Conservation (phyloP, 1,140 invertebrate species). For the Chlorops oryzae region DNA sequence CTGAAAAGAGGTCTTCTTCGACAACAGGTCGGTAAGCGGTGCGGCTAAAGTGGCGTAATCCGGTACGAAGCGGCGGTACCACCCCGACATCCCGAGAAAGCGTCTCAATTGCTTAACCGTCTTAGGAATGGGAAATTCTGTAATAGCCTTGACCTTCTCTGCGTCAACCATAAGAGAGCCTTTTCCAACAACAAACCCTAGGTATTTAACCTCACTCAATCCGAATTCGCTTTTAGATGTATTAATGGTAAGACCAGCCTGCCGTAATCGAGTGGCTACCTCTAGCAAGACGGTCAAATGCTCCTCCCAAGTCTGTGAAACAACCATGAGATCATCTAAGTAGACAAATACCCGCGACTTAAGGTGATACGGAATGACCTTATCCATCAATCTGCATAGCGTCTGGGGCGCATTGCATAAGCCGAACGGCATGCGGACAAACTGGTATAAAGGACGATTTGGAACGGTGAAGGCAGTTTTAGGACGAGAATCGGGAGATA, state of each 20-base stretch:
- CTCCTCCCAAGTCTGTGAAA: conserved; percentile 1
- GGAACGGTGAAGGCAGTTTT: conserved; percentile 13
- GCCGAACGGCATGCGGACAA: conserved; percentile 6
- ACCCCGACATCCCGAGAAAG: conserved; percentile 3
- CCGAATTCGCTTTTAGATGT: conserved; percentile 40
- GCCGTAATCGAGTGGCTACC: background rate
- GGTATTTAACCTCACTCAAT: conserved; percentile 21
- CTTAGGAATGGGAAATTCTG: background rate
- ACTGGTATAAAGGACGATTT: conserved; percentile 6
- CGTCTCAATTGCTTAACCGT: conserved; percentile 3
- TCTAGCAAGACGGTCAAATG: conserved; percentile 7
- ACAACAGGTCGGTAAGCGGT: background rate
- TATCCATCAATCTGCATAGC: conserved; percentile 6
- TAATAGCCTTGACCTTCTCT: background rate
- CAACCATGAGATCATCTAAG: conserved; percentile 10
- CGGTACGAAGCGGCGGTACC: background rate
- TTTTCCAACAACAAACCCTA: conserved; percentile 9
- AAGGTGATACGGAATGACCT: conserved; percentile 2
- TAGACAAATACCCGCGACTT: conserved; percentile 12
- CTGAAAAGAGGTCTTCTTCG: background rate
- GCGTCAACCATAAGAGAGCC: conserved; percentile 36
- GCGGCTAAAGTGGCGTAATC: conserved; percentile 4
- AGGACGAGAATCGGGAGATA: background rate
- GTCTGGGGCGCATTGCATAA: conserved; percentile 7
- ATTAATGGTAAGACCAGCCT: conserved; percentile 13